A percentile compares a stretch with the other conserved stretches of the same genome.
Evolutionary conservation across 2,113 vertebrate genomes (phyloP).

Genomic region (Mormyrus iriodes): DNA sequence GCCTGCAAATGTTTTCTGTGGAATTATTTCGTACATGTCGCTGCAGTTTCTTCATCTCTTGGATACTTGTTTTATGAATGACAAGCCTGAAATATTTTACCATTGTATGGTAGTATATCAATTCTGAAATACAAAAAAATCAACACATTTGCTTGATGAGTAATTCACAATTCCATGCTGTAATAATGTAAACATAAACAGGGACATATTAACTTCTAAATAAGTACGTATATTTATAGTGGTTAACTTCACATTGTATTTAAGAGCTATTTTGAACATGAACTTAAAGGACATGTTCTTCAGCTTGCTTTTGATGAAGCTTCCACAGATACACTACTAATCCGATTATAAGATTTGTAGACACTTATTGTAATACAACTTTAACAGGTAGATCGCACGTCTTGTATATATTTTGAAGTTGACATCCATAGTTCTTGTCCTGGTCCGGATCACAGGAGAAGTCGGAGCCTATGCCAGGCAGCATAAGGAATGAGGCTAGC

Average conservation of each 20-base stretch:
- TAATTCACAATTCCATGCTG: neutral
- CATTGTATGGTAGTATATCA: neutral
- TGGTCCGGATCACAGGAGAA: neutral
- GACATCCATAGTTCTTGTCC: neutral
- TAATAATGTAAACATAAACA: neutral
- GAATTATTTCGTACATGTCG: neutral
- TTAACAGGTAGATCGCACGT: constrained; percentile 27
- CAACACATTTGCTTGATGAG: neutral
- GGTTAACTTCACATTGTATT: neutral
- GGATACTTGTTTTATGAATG: neutral
- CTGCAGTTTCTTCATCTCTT: neutral
- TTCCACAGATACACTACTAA: neutral
- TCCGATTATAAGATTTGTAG: constrained; percentile 3
- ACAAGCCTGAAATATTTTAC: neutral
- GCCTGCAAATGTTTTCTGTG: neutral
- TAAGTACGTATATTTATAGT: neutral
- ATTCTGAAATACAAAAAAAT: neutral
- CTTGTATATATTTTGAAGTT: constrained; percentile 42
- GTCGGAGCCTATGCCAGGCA: neutral
- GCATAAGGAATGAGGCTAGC: neutral
- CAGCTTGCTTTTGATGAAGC: neutral
- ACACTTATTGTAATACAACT: constrained; percentile 32
- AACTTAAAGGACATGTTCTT: neutral
- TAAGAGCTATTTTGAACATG: neutral
- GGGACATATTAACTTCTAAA: neutral